phyloP scores from a whole-genome alignment of 1,140 invertebrate genomes.

The Dinoponera quadriceps region DNA sequence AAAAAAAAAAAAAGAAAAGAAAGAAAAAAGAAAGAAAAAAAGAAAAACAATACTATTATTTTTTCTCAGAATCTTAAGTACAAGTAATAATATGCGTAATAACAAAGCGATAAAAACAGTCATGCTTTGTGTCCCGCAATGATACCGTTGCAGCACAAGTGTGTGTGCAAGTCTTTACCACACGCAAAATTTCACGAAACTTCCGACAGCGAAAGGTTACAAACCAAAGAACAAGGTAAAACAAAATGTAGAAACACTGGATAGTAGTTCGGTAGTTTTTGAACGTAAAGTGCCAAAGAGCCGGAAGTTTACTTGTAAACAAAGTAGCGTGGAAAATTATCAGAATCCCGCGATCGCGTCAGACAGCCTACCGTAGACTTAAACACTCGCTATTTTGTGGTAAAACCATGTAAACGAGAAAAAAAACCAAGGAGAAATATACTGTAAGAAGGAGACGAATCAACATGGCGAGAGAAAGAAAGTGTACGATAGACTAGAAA shows the following conservation, averaged over 20 bases:
- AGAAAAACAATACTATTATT: constrained; percentile 27
- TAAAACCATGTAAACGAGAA: constrained; percentile 41
- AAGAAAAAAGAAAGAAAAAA: constrained; percentile 13
- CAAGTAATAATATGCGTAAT: constrained; percentile 54
- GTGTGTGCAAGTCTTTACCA: too few relatives aligned
- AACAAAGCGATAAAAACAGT: constrained; percentile 36
- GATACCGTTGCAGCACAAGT: constrained; percentile 4
- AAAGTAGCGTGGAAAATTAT: background rate
- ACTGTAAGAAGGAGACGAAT: constrained; percentile 62
- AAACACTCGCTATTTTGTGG: constrained; percentile 16
- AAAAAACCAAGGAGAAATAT: constrained; percentile 52
- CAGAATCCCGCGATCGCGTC: constrained; percentile 34
- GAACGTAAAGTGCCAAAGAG: constrained; percentile 14
- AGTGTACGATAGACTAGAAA: constrained; percentile 54
- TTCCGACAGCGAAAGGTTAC: background rate
- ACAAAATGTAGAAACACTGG: constrained; percentile 31
- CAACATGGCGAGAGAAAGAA: constrained; percentile 42
- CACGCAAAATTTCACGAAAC: too few relatives aligned
- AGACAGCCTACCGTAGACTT: constrained; percentile 18
- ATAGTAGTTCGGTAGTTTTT: constrained; percentile 16
- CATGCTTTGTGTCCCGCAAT: constrained; percentile 52
- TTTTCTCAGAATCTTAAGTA: constrained; percentile 55
- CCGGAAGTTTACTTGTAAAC: constrained; percentile 15
- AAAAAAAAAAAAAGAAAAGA: too few relatives aligned
- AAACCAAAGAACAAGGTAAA: constrained; percentile 10